These are phyloP conservation scores for Parapsyche elsis DNA, from an alignment of 1,140 invertebrate genomes.

Conservation along the genomic window DNA sequence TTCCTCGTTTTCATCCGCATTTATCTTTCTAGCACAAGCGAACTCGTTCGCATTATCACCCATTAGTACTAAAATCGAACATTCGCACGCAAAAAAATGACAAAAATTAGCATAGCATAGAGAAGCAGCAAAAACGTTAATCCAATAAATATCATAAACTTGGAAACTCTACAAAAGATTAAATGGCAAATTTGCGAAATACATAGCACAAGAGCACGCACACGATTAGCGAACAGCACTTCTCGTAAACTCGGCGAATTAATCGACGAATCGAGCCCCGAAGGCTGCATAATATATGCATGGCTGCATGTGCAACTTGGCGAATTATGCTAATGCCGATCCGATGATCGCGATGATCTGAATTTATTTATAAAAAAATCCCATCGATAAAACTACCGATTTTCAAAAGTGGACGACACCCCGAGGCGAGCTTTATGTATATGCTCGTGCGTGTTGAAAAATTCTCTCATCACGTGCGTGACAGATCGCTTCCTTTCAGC, in stretches of 20 bases:
- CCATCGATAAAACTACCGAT: neutral
- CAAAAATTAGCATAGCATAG: neutral
- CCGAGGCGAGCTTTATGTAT: neutral
- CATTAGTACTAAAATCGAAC: too few relatives aligned
- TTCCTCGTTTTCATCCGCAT: slow-evolving; percentile 1
- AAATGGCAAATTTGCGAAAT: slow-evolving; percentile 16
- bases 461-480: neutral
- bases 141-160: neutral
- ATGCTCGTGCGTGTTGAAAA: slow-evolving; percentile 6
- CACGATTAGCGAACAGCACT: too few relatives aligned
- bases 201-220: neutral
- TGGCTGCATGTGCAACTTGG: neutral
- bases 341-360: neutral
- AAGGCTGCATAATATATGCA: neutral
- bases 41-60: neutral
- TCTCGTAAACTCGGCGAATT: too few relatives aligned
- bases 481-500: slow-evolving; percentile 4
- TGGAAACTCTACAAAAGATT: neutral
- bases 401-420: neutral
- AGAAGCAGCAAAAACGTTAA: neutral
- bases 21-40: slow-evolving; percentile 8
- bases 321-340: neutral
- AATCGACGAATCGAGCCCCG: neutral
- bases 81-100: neutral
- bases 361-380: neutral